Evolutionary conservation across 2,113 vertebrate species (phyloP).

Genomic region (Halcyon senegalensis): DNA sequence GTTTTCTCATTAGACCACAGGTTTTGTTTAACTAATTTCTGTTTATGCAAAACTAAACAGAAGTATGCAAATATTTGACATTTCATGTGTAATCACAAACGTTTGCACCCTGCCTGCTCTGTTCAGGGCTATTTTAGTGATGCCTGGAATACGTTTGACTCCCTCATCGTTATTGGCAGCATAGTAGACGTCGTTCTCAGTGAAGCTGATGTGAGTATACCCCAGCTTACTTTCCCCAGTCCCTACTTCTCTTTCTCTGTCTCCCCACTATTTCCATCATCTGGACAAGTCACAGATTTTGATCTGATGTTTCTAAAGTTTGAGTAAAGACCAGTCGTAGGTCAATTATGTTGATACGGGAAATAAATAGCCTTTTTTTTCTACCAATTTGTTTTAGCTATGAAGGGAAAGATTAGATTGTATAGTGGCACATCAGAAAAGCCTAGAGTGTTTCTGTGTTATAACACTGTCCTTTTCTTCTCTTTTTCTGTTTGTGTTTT

Average conservation of each 20-base stretch:
- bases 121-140: conserved; percentile 98
- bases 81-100: conserved; percentile 78
- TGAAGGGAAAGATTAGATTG: conserved; percentile 66
- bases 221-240: conserved; percentile 53
- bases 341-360: conserved; percentile 64
- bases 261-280: conserved; percentile 74
- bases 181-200: conserved; percentile 99
- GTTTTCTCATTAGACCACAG: conserved; percentile 64
- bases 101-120: conserved; percentile 84
- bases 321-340: conserved; percentile 62
- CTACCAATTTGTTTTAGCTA: conserved; percentile 56
- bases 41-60: conserved; percentile 76
- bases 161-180: conserved; percentile 99
- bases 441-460: conserved; percentile 71
- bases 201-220: conserved; percentile 98
- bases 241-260: conserved; percentile 68
- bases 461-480: conserved; percentile 83
- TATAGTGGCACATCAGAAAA: conserved; percentile 60
- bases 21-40: conserved; percentile 75
- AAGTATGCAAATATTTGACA: conserved; percentile 71
- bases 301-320: conserved; percentile 71
- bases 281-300: conserved; percentile 86
- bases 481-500: conserved; percentile 80
- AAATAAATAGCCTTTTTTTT: conserved; percentile 63
- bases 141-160: conserved; percentile 99